Conservation (phyloP, 2,113 vertebrate species). For the Nyctibius bracteatus region DNA sequence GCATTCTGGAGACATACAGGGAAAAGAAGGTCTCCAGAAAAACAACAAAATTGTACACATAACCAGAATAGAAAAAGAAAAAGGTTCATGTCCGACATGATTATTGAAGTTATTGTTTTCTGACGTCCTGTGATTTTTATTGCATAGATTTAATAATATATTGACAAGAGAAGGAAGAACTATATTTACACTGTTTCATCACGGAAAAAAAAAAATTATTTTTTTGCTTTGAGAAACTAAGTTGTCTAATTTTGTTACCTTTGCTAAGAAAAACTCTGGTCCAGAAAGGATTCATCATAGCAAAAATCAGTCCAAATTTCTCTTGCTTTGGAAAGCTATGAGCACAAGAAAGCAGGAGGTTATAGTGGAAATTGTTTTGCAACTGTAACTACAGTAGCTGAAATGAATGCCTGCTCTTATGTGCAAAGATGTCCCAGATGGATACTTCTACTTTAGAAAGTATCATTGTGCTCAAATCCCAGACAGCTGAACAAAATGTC, state of each 20-base stretch:
- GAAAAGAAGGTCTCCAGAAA: background rate
- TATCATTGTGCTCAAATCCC: background rate
- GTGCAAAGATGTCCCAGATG: conserved; percentile 38
- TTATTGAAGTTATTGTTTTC: background rate
- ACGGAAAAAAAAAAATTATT: background rate
- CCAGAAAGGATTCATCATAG: background rate
- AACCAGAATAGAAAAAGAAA: background rate
- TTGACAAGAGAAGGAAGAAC: background rate
- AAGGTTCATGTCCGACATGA: fast-evolving
- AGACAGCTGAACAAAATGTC: conserved; percentile 49
- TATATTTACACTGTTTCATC: background rate
- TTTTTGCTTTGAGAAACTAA: background rate
- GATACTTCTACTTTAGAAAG: conserved; percentile 25
- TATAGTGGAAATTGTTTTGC: conserved; percentile 56
- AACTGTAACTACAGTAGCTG: conserved; percentile 33
- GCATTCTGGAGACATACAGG: background rate
- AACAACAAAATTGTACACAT: background rate
- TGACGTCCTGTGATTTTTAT: background rate
- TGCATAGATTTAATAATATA: background rate
- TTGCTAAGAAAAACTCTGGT: background rate
- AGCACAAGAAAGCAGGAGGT: background rate
- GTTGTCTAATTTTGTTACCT: background rate
- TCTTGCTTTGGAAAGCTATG: background rate
- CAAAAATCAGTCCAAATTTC: conserved; percentile 1
- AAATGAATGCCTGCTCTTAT: conserved; percentile 33